phyloP scores from a whole-genome alignment of 2,113 vertebrate genomes.

The Daubentonia madagascariensis region DNA sequence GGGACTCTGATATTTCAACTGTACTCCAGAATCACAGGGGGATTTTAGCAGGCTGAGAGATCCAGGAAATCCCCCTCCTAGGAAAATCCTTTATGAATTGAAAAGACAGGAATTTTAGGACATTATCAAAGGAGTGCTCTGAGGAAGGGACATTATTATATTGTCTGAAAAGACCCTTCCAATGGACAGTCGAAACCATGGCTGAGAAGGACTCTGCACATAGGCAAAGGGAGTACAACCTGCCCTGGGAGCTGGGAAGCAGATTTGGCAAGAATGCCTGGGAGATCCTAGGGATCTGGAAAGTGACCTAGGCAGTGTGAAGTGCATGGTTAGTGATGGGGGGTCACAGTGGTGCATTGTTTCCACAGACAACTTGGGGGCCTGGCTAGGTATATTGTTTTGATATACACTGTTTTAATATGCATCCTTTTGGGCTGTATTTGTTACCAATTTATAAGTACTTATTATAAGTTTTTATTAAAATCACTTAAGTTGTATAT shows the following conservation, averaged over 20 bases:
- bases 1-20: background rate
- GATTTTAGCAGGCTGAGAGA: background rate
- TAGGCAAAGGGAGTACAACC: rapidly evolving
- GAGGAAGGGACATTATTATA: background rate
- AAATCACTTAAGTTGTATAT: background rate
- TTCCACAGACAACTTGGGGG: background rate
- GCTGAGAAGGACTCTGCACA: background rate
- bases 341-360: background rate
- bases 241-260: background rate
- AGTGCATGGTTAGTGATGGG: no score
- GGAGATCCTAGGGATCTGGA: background rate
- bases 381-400: background rate
- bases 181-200: background rate
- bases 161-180: background rate
- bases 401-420: background rate
- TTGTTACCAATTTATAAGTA: background rate
- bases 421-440: background rate
- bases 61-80: background rate
- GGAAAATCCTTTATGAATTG: background rate
- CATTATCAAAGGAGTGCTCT: background rate
- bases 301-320: rapidly evolving
- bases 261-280: background rate
- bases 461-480: background rate
- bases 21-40: background rate
- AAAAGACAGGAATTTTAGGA: background rate